A percentile compares a stretch with the other conserved stretches of the same genome.
Conservation (phyloP, 1,140 invertebrate genomes). For the Metopolophium dirhodum region DNA sequence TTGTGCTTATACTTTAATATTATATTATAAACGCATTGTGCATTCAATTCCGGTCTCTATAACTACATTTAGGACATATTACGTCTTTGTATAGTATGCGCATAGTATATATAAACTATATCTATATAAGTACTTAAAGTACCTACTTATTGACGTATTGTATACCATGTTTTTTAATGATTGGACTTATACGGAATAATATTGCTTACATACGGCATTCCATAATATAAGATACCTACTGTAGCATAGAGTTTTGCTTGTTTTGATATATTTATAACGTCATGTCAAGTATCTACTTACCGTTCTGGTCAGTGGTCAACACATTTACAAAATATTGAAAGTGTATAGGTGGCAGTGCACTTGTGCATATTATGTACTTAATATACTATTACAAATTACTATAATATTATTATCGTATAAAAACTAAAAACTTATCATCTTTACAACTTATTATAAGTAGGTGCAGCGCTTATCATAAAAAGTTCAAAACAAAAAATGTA, state of each 20-base stretch:
- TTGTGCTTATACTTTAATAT: not conserved
- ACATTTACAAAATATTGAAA: not conserved
- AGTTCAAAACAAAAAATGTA: too few relatives aligned
- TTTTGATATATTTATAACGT: not conserved
- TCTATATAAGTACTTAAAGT: not conserved
- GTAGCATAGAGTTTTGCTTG: not conserved
- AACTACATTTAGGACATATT: not conserved
- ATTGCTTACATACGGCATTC: not conserved
- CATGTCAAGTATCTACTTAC: not conserved
- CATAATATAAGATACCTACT: not conserved
- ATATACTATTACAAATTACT: too few relatives aligned
- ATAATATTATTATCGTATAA: too few relatives aligned
- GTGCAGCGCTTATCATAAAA: too few relatives aligned
- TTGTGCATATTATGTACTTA: too few relatives aligned
- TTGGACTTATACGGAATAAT: not conserved
- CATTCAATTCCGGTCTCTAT: not conserved
- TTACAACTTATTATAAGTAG: too few relatives aligned
- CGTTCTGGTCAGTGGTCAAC: too few relatives aligned
- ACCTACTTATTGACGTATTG: not conserved
- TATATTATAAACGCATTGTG: not conserved
- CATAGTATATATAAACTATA: not conserved
- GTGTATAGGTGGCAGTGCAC: not conserved
- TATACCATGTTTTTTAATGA: not conserved
- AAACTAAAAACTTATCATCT: too few relatives aligned
- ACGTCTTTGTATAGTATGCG: not conserved